Evolutionary conservation across 2,888 invertebrate species (phyloP), one percentile per base, ranked within the genome.

Genomic region (Eristalis pertinax): DNA sequence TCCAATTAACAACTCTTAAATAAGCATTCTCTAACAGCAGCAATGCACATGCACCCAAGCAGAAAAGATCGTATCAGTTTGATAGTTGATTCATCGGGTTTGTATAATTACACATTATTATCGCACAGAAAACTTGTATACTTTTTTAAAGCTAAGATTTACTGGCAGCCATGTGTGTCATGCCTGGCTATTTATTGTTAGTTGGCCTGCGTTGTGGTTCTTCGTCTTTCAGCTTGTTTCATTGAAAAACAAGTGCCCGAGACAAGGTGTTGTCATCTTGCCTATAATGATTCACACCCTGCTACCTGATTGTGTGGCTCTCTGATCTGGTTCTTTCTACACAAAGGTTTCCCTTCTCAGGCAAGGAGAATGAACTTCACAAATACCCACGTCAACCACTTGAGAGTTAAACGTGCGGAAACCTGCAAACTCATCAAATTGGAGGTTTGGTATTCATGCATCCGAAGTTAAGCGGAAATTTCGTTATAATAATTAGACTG

Each of bases 341-440:
- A 62, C 41, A 68, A 60, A 64, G 29, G 41, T 24, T 41, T 8
- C 2, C 24, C 43, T 41, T n/a, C 19, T 11, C 63, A 32, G 58
- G 35, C 19, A 58, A 19, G 22, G 22, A 29, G 56, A 15, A 41
- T 29, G 29, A 38, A 19, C 5, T 22, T 4, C 35, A 56, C 43
- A 15, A 68, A 26, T 38, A 35, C 64, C 58, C 41, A 43, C 41
- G 32, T 64, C 41, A 72, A 83, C 83, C 69, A 84, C 41, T 78
- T 73, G 73, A 64, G 64, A 32, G 38, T 78, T 76, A 43, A 75
- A 70, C 69, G 26, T 19, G 13, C 8, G 62, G 68, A 80, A 81
- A 76, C 1, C 22, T 56, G 83, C 83, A 41, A 35, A 67, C 68
- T 87, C 86, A 87, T 68, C 84, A 84, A 87, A 87, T 87, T 87